Evolutionary conservation across 2,113 vertebrate genomes (phyloP).

Genomic region (Gymnobelideus leadbeateri): DNA sequence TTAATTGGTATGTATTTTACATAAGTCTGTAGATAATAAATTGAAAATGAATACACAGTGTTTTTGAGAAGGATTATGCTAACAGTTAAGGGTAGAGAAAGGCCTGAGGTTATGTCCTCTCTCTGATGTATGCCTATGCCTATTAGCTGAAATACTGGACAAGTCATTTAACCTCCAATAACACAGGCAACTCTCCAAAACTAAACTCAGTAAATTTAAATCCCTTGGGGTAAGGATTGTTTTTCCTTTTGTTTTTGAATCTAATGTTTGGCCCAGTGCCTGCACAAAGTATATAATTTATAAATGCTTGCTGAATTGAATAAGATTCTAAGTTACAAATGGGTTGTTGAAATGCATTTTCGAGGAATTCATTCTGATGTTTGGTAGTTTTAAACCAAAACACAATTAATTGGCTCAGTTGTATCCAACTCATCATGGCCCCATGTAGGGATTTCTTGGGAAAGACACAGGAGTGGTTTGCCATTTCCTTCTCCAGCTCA

Average conservation of each 20-base stretch:
- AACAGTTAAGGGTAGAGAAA: neutral
- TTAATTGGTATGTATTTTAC: neutral
- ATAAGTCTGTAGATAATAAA: neutral
- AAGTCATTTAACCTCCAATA: neutral
- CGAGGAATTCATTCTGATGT: neutral
- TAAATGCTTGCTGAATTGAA: neutral
- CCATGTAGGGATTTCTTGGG: too few relatives aligned
- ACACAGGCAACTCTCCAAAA: neutral
- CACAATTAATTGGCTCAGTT: too few relatives aligned
- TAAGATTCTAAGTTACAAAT: neutral
- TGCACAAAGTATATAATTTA: neutral
- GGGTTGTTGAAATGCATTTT: neutral
- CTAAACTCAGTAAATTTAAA: neutral
- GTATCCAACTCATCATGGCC: too few relatives aligned
- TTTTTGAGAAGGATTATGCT: neutral
- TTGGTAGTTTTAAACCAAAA: neutral
- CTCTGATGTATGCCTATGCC: neutral
- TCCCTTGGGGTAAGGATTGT: neutral
- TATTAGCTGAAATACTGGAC: neutral
- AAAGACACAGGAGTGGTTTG: too few relatives aligned
- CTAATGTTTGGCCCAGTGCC: neutral
- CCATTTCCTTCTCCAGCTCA: too few relatives aligned
- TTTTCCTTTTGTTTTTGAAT: neutral
- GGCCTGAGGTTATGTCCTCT: neutral
- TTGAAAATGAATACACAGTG: neutral